Percentiles rank a stretch among this genome's conserved stretches.
phyloP scores from a whole-genome alignment of 2,797 vertebrate genomes.

The Sebastes kiyomatsui region DNA sequence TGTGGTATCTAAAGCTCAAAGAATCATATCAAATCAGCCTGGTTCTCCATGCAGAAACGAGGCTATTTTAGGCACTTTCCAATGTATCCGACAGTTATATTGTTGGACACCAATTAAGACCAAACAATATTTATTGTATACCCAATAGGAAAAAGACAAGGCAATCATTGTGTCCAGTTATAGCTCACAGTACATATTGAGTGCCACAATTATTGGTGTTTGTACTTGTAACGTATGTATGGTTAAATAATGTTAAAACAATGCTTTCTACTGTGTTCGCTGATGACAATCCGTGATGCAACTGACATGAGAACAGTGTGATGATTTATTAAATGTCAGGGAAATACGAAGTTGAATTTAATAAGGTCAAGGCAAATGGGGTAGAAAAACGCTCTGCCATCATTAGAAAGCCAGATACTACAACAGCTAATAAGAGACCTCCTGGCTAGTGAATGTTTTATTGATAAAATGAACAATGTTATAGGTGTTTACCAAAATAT shows the following conservation, averaged over 20 bases:
- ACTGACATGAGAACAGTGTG: background rate
- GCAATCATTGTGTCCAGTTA: background rate
- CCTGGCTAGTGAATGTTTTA: conserved; percentile 3
- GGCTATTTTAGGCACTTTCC: conserved; percentile 21
- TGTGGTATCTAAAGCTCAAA: conserved; percentile 61
- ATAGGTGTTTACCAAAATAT: background rate
- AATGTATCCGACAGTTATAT: background rate
- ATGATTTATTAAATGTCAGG: conserved; percentile 16
- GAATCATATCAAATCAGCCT: conserved; percentile 60
- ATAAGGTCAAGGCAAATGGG: conserved; percentile 19
- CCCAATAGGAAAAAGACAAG: background rate
- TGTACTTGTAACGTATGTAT: background rate
- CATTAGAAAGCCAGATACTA: background rate
- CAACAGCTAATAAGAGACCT: background rate
- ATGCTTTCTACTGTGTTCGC: background rate
- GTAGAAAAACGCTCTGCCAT: background rate
- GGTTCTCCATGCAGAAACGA: conserved; percentile 47
- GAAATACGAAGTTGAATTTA: conserved; percentile 23
- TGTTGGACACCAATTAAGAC: conserved; percentile 4
- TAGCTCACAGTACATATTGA: background rate
- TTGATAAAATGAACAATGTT: background rate
- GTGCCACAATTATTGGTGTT: background rate
- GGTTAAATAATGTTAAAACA: background rate
- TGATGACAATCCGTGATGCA: background rate
- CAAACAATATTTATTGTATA: background rate